These are phyloP conservation scores for Platycheirus rosarum DNA, from an alignment of 2,888 invertebrate genomes.

Conservation along the genomic window DNA sequence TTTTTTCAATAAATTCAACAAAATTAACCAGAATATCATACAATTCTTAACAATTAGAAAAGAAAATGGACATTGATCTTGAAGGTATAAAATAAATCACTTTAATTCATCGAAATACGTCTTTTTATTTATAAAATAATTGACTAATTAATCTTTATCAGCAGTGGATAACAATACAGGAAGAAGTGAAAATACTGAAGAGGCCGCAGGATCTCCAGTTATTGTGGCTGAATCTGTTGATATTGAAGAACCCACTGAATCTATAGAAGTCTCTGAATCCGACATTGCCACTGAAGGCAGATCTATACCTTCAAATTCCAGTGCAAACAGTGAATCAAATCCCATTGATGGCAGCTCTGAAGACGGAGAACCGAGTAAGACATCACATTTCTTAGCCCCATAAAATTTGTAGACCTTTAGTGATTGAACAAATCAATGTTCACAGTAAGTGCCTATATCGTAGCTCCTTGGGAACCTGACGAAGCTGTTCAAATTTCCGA, in stretches of 20 bases:
- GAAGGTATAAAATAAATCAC: slow-evolving; percentile 9
- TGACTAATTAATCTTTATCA: background rate
- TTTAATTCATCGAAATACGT: background rate
- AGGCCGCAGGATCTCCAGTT: background rate
- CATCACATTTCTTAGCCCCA: background rate
- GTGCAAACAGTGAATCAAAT: background rate
- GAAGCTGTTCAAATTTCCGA: slow-evolving; percentile 11
- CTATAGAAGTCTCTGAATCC: background rate
- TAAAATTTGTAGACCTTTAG: too few relatives aligned
- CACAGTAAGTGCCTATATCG: slow-evolving; percentile 7
- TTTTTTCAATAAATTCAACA: background rate
- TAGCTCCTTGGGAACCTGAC: slow-evolving; percentile 17
- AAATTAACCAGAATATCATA: background rate
- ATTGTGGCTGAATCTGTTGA: background rate
- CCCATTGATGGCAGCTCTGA: slow-evolving; percentile 1
- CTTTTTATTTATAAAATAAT: background rate
- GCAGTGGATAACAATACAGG: background rate
- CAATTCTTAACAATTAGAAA: background rate
- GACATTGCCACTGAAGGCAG: background rate
- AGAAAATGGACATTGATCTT: slow-evolving; percentile 1
- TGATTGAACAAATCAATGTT: too few relatives aligned
- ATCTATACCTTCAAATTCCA: background rate
- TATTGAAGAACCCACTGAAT: background rate
- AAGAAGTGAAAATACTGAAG: slow-evolving; percentile 5
- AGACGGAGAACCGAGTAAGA: slow-evolving; percentile 23